Conservation (phyloP, 2,797 vertebrate species). For the Urocyon cinereoargenteus region DNA sequence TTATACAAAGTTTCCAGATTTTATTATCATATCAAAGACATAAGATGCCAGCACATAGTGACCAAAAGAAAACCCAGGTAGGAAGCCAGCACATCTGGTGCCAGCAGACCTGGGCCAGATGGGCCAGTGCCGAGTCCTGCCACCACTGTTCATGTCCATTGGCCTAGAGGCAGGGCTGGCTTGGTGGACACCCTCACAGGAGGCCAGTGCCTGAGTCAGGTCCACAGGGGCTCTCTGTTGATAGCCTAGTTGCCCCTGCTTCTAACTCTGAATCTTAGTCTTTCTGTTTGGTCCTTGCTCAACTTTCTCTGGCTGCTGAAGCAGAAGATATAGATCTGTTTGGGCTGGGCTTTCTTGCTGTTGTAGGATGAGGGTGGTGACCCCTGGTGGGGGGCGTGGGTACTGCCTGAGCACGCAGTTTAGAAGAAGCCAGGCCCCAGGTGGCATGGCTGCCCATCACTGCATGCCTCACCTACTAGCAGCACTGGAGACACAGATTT, state of each 20-base stretch:
- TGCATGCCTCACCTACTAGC: conserved; percentile 93
- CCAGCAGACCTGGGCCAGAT: conserved; percentile 25
- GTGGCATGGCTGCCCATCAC: conserved; percentile 95
- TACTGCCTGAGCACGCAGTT: conserved; percentile 87
- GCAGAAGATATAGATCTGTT: conserved; percentile 99
- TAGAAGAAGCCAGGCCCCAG: conserved; percentile 91
- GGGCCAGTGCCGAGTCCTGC: conserved; percentile 17
- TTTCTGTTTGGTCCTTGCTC: conserved; percentile 97
- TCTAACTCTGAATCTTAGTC: conserved; percentile 94
- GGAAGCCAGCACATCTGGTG: conserved; percentile 61
- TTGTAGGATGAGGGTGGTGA: conserved; percentile 83
- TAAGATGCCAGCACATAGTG: conserved; percentile 86
- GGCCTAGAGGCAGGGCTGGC: conserved; percentile 46
- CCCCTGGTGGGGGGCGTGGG: conserved; percentile 56
- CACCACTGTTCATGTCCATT: background rate
- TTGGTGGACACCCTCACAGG: background rate
- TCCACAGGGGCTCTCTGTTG: conserved; percentile 28
- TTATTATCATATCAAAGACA: conserved; percentile 86
- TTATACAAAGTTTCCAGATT: conserved; percentile 85
- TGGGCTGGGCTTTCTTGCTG: conserved; percentile 93
- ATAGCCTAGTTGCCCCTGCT: background rate
- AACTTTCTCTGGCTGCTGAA: conserved; percentile 98
- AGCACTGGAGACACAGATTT: conserved; percentile 85
- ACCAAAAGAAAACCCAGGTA: conserved; percentile 53
- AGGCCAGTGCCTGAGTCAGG: conserved; percentile 43